These are phyloP conservation scores for Macquaria australasica DNA, from an alignment of 2,113 vertebrate species.

Conservation along the genomic window DNA sequence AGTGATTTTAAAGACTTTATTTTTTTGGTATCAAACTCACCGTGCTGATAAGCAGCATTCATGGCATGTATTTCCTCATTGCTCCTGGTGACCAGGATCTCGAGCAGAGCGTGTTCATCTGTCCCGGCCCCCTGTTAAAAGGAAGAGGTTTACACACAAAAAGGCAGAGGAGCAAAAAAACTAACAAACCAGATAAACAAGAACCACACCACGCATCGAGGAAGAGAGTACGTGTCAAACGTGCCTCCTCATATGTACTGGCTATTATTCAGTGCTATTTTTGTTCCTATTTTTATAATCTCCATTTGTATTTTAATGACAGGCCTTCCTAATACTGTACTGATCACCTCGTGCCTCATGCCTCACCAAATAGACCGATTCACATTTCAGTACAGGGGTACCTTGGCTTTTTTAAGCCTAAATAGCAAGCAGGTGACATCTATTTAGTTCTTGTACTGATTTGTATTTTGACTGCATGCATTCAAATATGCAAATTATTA, in stretches of 20 bases:
- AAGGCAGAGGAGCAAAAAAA: not conserved
- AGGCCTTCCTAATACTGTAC: not conserved
- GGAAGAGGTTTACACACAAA: not conserved
- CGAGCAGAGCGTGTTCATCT: constrained; percentile 93
- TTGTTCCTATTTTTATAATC: not conserved
- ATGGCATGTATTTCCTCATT: constrained; percentile 92
- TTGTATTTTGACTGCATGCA: not conserved
- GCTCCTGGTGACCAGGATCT: constrained; percentile 93
- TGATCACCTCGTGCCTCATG: not conserved
- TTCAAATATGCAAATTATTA: not conserved
- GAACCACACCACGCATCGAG: not conserved
- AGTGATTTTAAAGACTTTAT: not conserved
- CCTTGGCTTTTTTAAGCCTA: constrained; percentile 8
- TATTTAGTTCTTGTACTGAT: not conserved
- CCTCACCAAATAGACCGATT: not conserved
- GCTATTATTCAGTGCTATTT: not conserved
- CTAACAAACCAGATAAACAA: not conserved
- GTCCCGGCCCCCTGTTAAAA: constrained; percentile 91
- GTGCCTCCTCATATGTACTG: not conserved
- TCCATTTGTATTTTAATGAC: not conserved
- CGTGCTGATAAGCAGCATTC: constrained; percentile 87
- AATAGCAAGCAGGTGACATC: not conserved
- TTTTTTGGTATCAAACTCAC: constrained; percentile 72
- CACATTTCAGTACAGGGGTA: not conserved
- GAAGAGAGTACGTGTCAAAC: not conserved